Percentiles rank a stretch among this genome's conserved stretches.
Conservation (phyloP, 2,888 invertebrate species). For the Megastigmus dorsalis region DNA sequence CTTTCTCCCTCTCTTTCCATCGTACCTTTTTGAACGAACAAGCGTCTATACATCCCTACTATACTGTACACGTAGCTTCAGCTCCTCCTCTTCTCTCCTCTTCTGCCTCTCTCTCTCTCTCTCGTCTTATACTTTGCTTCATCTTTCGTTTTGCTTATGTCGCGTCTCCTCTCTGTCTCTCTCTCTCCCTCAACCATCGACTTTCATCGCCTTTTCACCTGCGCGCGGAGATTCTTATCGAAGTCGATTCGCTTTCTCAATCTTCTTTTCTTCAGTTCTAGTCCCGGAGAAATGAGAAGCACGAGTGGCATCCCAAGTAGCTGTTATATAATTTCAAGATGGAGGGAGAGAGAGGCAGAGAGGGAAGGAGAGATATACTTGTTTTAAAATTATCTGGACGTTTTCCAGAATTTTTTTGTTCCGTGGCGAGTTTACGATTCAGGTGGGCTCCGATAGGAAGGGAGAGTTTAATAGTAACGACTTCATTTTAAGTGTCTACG, state of each 20-base stretch:
- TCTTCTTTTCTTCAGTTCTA: slow-evolving; percentile 27
- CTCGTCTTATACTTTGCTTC: slow-evolving; percentile 1
- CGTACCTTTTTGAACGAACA: no score
- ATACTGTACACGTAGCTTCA: no score
- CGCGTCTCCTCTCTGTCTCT: no score
- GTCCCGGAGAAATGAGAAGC: neutral
- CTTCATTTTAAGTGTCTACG: no score
- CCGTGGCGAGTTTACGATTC: no score
- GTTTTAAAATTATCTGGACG: slow-evolving; percentile 24
- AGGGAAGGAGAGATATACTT: no score
- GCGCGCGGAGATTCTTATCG: slow-evolving; percentile 10
- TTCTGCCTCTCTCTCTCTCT: neutral
- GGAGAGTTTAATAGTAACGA: no score
- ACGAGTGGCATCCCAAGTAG: slow-evolving; percentile 6
- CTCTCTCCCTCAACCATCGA: slow-evolving; percentile 40
- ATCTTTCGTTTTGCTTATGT: no score
- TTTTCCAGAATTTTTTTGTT: slow-evolving; percentile 1
- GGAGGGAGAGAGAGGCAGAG: no score
- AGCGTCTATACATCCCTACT: no score
- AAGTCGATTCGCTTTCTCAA: slow-evolving; percentile 22
- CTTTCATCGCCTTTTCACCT: slow-evolving; percentile 46
- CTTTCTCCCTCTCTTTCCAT: slow-evolving; percentile 10
- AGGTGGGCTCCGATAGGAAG: no score
- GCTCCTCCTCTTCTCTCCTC: neutral
- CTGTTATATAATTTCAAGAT: slow-evolving; percentile 31